Conservation (phyloP, 2,797 vertebrate species). For the Aphelocoma californica region DNA sequence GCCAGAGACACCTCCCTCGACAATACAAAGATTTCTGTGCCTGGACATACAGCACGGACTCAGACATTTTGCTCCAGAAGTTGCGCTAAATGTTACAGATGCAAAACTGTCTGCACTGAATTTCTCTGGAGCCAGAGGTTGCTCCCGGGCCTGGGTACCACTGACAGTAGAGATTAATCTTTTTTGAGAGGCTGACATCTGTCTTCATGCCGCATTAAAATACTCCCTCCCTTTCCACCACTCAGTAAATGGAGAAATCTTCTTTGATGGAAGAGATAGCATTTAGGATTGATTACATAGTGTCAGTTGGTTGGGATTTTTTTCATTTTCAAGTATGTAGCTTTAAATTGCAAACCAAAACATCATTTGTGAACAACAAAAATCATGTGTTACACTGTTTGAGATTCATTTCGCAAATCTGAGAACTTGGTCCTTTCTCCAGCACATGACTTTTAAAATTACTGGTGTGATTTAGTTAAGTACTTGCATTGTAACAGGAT, state of each 20-base stretch:
- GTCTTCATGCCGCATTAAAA: conserved; percentile 6
- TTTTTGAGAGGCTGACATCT: neutral
- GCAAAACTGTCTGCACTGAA: neutral
- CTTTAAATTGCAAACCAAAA: neutral
- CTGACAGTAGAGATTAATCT: neutral
- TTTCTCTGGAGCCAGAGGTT: neutral
- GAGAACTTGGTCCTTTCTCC: neutral
- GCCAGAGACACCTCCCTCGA: neutral
- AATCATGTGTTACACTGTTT: neutral
- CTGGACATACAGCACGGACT: neutral
- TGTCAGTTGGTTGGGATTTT: neutral
- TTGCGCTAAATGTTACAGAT: neutral
- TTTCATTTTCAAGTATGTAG: neutral
- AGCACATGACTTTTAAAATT: neutral
- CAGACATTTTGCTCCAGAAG: neutral
- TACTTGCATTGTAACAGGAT: neutral
- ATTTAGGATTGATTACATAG: neutral
- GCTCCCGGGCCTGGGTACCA: neutral
- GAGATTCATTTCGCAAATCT: neutral
- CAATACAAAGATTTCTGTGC: neutral
- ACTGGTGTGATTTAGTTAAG: neutral
- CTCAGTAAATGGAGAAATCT: neutral
- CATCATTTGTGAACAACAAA: neutral
- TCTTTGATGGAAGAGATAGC: neutral
- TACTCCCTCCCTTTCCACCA: neutral